Conservation (phyloP, 1,140 invertebrate genomes). For the Forficula auricularia region DNA sequence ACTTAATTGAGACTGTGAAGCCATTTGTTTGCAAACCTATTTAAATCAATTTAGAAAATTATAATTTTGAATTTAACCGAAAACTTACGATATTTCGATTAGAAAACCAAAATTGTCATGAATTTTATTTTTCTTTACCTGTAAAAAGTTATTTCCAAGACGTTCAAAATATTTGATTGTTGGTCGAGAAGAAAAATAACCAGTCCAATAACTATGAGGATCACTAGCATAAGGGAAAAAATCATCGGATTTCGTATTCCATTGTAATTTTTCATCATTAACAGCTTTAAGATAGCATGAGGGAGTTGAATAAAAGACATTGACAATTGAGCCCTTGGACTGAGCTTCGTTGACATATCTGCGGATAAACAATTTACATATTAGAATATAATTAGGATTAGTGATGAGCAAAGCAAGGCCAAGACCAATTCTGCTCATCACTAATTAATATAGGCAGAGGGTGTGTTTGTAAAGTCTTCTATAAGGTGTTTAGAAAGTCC, state of each 20-base stretch:
- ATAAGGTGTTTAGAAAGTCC: too few relatives aligned
- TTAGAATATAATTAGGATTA: too few relatives aligned
- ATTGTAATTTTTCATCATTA: slow-evolving; percentile 32
- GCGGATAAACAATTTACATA: too few relatives aligned
- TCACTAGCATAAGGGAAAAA: slow-evolving; percentile 57
- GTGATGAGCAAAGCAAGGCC: too few relatives aligned
- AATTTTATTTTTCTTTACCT: too few relatives aligned
- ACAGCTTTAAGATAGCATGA: slow-evolving; percentile 52
- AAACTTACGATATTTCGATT: too few relatives aligned
- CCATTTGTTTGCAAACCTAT: slow-evolving; percentile 12
- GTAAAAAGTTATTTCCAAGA: slow-evolving; percentile 44
- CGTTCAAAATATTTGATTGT: slow-evolving; percentile 44
- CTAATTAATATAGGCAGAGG: too few relatives aligned
- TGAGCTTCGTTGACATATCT: slow-evolving; percentile 32
- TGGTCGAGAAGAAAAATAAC: slow-evolving; percentile 61
- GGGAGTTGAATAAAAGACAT: slow-evolving; percentile 60
- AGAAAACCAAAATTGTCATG: too few relatives aligned
- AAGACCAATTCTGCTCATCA: too few relatives aligned
- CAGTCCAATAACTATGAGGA: slow-evolving; percentile 59
- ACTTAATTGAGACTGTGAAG: slow-evolving; percentile 22
- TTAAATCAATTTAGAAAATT: too few relatives aligned
- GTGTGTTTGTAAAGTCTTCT: too few relatives aligned
- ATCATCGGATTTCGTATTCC: slow-evolving; percentile 43
- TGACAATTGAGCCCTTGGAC: slow-evolving; percentile 33
- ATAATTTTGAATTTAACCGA: too few relatives aligned